Evolutionary conservation across 2,113 vertebrate species (phyloP), one percentile per base, ranked within the genome.

Genomic region (Labeo catla): DNA sequence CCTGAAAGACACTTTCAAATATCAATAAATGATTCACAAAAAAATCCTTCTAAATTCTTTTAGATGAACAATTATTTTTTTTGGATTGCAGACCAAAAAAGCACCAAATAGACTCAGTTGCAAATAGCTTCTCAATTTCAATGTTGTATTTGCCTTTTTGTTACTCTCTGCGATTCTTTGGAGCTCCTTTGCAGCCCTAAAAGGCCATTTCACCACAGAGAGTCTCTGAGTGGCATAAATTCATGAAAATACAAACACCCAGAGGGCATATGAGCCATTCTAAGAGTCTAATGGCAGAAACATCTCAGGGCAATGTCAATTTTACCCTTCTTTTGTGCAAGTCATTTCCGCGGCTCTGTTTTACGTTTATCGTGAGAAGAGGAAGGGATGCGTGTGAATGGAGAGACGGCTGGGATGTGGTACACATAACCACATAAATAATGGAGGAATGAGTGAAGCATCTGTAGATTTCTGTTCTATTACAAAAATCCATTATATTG

Each of bases 251-350:
- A 36, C 43, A 50, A 34, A 73, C 68, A 81, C 83, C 86, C 49
- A 39, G 34, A 57, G 65, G 86, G 78, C 54, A 87, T 15, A 50
- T 28, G 61, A 66, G 63, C 72, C 72, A 43, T 84, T 86, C 63
- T 39, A 80, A 34, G 36, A 84, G 81, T 65, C 77, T 81, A 85
- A 76, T 85, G 83, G 83, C 72, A 81, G 68, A 13, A 73, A 81
- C 65, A 54, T 74, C 83, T 73, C 21, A 54, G 63, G 78, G 70
- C 61, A 47, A 52, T 54, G 6, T 70, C 47, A 82, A 82, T 82
- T 70, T 81, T 16, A 47, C 50, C 23, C 50, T 70, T 82, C 28
- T 36, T 52, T 70, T 34, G 13, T 49, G 61, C 23, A 3, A 12
- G 45, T 81, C n/a, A 81, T 82, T 70, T 81, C 13, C 52, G 15